These are phyloP conservation scores for Ochropleura plecta DNA, from an alignment of 2,888 invertebrate genomes.

Conservation along the genomic window DNA sequence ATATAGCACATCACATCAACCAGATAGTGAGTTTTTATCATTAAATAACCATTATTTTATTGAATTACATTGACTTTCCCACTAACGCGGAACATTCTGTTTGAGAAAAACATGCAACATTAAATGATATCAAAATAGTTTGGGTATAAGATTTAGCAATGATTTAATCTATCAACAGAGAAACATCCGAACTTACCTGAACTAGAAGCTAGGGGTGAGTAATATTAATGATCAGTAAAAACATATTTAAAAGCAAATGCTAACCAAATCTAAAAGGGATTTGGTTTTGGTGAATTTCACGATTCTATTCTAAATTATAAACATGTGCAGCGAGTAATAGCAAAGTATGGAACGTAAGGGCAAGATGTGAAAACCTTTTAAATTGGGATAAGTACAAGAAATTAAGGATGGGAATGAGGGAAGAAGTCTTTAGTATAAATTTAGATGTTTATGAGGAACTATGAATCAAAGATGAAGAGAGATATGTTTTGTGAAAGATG, in stretches of 20 bases:
- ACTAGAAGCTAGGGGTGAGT: conserved; percentile 33
- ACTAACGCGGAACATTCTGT: background rate
- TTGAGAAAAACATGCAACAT: conserved; percentile 3
- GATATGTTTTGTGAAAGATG: background rate
- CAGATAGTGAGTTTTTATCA: conserved; percentile 12
- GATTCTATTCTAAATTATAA: background rate
- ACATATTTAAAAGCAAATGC: background rate
- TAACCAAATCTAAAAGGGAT: background rate
- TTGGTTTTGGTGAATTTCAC: too few relatives aligned
- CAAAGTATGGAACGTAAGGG: too few relatives aligned
- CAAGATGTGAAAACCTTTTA: too few relatives aligned
- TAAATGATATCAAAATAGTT: too few relatives aligned
- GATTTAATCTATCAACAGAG: conserved; percentile 25
- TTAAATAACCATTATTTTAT: background rate
- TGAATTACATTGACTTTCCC: background rate
- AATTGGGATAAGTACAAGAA: background rate
- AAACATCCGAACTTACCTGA: background rate
- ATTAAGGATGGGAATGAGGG: background rate
- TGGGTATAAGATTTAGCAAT: background rate
- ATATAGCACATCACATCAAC: background rate
- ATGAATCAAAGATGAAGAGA: background rate
- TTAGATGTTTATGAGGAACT: background rate
- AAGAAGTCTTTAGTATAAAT: background rate
- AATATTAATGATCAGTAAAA: background rate
- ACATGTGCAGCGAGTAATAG: background rate